Conservation (phyloP, 2,113 vertebrate genomes). For the Phalacrocorax pelagicus region DNA sequence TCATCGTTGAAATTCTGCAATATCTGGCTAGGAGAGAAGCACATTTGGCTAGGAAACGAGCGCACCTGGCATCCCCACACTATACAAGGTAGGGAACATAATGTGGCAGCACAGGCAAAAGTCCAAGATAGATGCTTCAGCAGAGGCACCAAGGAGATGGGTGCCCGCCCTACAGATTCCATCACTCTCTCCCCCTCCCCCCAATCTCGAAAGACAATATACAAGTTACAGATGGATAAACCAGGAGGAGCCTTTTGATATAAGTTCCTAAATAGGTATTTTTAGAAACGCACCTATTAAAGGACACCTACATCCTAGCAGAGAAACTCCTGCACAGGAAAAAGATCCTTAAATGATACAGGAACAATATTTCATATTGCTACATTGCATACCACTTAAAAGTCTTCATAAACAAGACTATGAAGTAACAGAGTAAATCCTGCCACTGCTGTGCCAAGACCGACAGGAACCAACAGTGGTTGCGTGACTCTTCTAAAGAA, state of each 20-base stretch:
- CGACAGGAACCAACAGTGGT: neutral
- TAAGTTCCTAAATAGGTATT: neutral
- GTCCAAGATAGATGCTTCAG: neutral
- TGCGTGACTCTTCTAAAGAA: neutral
- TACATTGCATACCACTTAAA: neutral
- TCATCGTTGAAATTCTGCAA: neutral
- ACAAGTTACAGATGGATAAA: neutral
- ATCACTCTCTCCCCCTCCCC: neutral
- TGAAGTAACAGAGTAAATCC: neutral
- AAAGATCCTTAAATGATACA: neutral
- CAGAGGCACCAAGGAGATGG: neutral
- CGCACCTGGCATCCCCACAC: rapidly evolving
- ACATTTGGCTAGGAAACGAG: neutral
- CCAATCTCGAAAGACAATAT: neutral
- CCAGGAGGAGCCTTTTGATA: neutral
- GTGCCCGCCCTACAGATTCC: rapidly evolving
- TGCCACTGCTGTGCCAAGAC: neutral
- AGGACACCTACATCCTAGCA: neutral
- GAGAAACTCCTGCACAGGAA: neutral
- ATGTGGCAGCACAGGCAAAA: neutral
- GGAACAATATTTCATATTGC: neutral
- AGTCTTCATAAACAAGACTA: neutral
- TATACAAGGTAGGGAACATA: neutral
- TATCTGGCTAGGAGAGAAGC: neutral
- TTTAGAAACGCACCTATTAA: neutral